Conservation (phyloP, 2,113 vertebrate species). For the Eurypyga helias region DNA sequence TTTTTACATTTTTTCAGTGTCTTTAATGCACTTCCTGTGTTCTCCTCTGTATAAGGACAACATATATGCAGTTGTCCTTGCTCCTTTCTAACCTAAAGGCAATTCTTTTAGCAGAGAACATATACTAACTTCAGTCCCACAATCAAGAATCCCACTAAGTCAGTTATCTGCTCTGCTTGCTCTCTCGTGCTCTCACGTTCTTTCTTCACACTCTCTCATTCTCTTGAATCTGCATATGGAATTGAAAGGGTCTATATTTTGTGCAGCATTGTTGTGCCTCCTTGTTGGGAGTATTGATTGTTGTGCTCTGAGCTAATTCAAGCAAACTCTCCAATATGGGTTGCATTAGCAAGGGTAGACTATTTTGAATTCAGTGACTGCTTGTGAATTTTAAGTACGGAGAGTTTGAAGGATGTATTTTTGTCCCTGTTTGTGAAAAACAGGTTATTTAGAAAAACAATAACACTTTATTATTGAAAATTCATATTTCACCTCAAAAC, state of each 20-base stretch:
- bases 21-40: background rate
- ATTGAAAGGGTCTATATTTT: background rate
- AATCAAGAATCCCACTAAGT: background rate
- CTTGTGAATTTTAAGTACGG: background rate
- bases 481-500: background rate
- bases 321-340: background rate
- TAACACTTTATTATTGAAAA: background rate
- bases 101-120: background rate
- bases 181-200: background rate
- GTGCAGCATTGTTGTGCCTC: background rate
- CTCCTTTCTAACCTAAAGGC: background rate
- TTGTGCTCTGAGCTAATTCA: background rate
- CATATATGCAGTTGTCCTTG: background rate
- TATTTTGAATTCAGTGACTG: background rate
- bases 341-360: background rate
- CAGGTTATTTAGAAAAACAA: background rate
- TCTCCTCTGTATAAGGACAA: background rate
- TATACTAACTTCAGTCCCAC: background rate
- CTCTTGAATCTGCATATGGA: background rate
- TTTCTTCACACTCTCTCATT: background rate
- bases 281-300: background rate
- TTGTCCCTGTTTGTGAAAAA: background rate
- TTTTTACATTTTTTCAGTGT: background rate
- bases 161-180: background rate
- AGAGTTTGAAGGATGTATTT: background rate